phyloP scores from a whole-genome alignment of 2,113 vertebrate genomes.

The Tauraco erythrolophus region DNA sequence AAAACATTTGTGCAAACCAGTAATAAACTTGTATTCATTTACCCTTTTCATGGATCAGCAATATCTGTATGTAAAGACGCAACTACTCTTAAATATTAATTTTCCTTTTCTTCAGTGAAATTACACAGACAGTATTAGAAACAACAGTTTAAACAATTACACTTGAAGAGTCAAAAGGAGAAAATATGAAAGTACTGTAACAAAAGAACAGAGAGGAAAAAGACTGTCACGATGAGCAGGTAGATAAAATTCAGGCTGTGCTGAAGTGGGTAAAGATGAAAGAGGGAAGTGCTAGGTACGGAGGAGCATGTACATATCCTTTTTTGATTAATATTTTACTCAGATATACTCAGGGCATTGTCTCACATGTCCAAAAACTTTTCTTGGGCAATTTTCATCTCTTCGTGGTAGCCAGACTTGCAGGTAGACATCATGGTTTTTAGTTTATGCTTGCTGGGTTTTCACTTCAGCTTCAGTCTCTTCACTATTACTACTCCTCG shows the following conservation, averaged over 20 bases:
- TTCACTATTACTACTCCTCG: background rate
- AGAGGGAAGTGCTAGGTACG: background rate
- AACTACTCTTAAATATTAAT: background rate
- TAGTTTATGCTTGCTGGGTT: background rate
- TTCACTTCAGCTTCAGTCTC: background rate
- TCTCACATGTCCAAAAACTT: background rate
- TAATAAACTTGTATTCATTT: background rate
- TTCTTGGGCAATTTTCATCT: background rate
- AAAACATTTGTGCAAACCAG: background rate
- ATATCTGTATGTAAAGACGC: background rate
- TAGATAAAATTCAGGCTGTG: background rate
- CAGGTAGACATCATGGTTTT: background rate
- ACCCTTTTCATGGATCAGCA: background rate
- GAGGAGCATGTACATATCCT: accelerated
- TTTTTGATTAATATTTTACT: background rate
- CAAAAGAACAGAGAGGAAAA: background rate
- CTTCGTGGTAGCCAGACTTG: background rate
- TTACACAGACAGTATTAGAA: background rate
- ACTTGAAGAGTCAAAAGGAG: background rate
- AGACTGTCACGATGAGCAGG: background rate
- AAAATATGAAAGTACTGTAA: background rate
- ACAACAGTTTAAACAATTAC: background rate
- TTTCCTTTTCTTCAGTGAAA: background rate
- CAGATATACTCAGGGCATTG: background rate
- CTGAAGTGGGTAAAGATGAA: background rate